phyloP scores from a whole-genome alignment of 2,797 vertebrate genomes.

The Sebastes flavidus region DNA sequence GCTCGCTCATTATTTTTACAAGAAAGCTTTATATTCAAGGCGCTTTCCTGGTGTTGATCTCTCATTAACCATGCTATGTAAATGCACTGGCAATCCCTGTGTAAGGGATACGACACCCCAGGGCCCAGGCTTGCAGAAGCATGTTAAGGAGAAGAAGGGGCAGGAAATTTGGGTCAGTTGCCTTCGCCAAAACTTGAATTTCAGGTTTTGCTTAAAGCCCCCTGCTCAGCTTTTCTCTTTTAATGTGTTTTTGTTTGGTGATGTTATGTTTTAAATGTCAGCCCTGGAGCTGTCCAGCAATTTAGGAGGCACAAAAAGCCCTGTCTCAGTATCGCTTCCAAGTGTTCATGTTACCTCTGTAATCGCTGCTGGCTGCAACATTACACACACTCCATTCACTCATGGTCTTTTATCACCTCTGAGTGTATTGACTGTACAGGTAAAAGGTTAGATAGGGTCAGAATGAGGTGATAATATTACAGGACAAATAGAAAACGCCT shows the following conservation, averaged over 20 bases:
- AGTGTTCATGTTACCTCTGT: conserved; percentile 79
- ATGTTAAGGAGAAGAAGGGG: conserved; percentile 80
- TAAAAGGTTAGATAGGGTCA: conserved; percentile 69
- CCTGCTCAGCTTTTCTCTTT: conserved; percentile 77
- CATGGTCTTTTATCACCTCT: conserved; percentile 63
- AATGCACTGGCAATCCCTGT: conserved; percentile 83
- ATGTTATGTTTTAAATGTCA: conserved; percentile 84
- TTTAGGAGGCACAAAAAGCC: conserved; percentile 75
- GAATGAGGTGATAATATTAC: conserved; percentile 56
- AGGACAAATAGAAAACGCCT: conserved; percentile 42
- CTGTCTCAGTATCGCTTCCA: conserved; percentile 77
- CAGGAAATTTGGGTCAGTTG: conserved; percentile 85
- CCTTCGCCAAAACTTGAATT: conserved; percentile 83
- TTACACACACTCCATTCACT: conserved; percentile 74
- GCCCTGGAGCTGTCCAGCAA: conserved; percentile 81
- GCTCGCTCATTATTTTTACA: conserved; percentile 86
- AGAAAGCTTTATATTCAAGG: conserved; percentile 86
- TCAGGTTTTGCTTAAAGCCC: conserved; percentile 80
- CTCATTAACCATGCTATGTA: conserved; percentile 87
- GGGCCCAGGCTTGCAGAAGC: conserved; percentile 79
- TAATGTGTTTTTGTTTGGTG: conserved; percentile 82
- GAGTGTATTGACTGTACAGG: conserved; percentile 58
- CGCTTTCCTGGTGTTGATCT: conserved; percentile 84
- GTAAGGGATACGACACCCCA: conserved; percentile 81
- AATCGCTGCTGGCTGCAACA: conserved; percentile 76